Percentiles rank a stretch among this genome's conserved stretches.
phyloP scores from a whole-genome alignment of 2,113 vertebrate species.

The Pteronura brasiliensis region DNA sequence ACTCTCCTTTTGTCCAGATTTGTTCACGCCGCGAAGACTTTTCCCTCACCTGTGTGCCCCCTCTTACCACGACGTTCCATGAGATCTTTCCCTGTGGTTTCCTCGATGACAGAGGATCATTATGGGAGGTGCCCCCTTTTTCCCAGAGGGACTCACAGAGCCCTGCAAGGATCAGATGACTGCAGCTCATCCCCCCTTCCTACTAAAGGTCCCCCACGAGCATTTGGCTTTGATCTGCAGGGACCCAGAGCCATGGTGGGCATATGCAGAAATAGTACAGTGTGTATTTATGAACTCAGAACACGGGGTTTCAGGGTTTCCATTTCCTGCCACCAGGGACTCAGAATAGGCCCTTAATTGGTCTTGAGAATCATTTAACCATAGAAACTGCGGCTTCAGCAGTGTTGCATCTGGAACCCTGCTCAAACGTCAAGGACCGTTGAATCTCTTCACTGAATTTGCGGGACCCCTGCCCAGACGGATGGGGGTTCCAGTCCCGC shows the following conservation, averaged over 20 bases:
- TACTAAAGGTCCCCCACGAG: not conserved
- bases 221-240: not conserved
- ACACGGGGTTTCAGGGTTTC: not conserved
- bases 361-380: not conserved
- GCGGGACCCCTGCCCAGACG: not conserved
- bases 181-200: not conserved
- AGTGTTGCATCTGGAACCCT: not conserved
- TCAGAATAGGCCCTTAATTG: not conserved
- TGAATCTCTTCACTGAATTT: not conserved
- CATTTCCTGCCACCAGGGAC: slow-evolving; percentile 25
- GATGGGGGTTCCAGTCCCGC: not conserved
- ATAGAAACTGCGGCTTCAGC: not conserved
- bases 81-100: not conserved
- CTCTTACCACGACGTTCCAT: not conserved
- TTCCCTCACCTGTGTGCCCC: not conserved
- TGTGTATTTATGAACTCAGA: slow-evolving; percentile 15
- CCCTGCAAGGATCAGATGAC: not conserved
- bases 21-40: not conserved
- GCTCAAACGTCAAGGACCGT: not conserved
- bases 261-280: not conserved
- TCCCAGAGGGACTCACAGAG: not conserved
- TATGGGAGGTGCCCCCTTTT: not conserved
- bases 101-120: not conserved
- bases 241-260: not conserved
- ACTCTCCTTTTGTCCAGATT: not conserved